Conservation (phyloP, 2,113 vertebrate genomes). For the Amblyopsis rosae region DNA sequence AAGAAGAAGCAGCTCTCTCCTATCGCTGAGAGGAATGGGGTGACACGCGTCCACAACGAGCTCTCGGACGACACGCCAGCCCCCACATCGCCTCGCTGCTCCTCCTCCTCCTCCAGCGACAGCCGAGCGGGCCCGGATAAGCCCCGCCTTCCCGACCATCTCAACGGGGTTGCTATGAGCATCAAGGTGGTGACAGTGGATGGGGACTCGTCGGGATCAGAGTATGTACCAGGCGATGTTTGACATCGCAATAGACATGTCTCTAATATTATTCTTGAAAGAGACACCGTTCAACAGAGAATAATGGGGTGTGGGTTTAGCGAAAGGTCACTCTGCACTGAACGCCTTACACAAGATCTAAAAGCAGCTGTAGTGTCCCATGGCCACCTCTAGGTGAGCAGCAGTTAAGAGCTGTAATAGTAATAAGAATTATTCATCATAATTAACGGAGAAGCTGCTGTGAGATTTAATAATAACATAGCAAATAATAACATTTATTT, state of each 20-base stretch:
- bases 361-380: conserved; percentile 28
- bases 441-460: background rate
- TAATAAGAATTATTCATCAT: conserved; percentile 22
- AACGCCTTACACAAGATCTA: background rate
- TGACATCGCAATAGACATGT: background rate
- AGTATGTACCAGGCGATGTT: conserved; percentile 77
- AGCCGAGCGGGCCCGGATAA: conserved; percentile 60
- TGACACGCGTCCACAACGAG: conserved; percentile 78
- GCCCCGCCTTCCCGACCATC: conserved; percentile 75
- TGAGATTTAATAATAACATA: background rate
- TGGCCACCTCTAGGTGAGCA: conserved; percentile 20
- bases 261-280: background rate
- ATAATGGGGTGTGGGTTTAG: background rate
- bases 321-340: background rate
- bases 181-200: conserved; percentile 86
- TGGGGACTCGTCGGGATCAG: conserved; percentile 91
- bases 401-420: too few relatives aligned
- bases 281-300: background rate
- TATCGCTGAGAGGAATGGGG: conserved; percentile 83
- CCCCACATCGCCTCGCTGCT: conserved; percentile 71
- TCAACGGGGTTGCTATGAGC: conserved; percentile 84
- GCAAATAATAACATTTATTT: too few relatives aligned
- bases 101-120: conserved; percentile 82
- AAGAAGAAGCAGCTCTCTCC: conserved; percentile 87
- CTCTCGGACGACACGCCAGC: conserved; percentile 62